Percentiles rank a stretch among this genome's conserved stretches.
phyloP scores from a whole-genome alignment of 1,140 invertebrate species.

The Drosophila prosaltans region DNA sequence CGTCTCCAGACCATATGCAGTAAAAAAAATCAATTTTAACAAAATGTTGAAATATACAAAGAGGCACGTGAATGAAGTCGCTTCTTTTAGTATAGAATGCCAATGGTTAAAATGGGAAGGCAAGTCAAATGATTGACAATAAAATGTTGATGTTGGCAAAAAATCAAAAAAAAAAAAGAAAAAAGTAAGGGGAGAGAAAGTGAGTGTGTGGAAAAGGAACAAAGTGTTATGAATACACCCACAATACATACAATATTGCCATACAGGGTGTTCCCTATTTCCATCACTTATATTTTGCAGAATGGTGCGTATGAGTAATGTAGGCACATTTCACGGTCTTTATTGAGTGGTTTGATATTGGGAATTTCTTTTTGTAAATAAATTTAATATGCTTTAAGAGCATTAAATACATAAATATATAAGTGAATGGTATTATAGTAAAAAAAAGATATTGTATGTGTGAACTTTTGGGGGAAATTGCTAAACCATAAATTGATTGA shows the following conservation, averaged over 20 bases:
- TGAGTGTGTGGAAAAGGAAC: conserved; percentile 33
- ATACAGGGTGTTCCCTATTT: conserved; percentile 3
- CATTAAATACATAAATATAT: too few relatives aligned
- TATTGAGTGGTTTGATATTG: too few relatives aligned
- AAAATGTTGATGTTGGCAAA: conserved; percentile 55
- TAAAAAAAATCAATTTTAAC: conserved; percentile 72
- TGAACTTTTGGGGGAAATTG: too few relatives aligned
- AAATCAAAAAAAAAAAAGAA: conserved; percentile 23
- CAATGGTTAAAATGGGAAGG: conserved; percentile 11
- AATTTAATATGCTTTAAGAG: too few relatives aligned
- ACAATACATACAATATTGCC: neutral
- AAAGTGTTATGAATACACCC: conserved; percentile 55
- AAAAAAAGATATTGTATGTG: too few relatives aligned
- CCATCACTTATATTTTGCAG: too few relatives aligned
- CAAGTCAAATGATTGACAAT: conserved; percentile 52
- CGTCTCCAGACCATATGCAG: conserved; percentile 41
- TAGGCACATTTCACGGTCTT: too few relatives aligned
- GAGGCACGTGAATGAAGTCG: conserved; percentile 22
- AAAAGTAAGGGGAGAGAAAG: conserved; percentile 24
- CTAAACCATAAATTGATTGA: too few relatives aligned
- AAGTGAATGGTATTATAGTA: too few relatives aligned
- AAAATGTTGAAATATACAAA: conserved; percentile 63
- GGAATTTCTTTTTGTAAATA: too few relatives aligned
- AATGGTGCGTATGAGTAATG: too few relatives aligned
- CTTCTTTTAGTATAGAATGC: neutral